Conservation (phyloP, 1,140 invertebrate genomes). For the Propsilocerus akamusi region DNA sequence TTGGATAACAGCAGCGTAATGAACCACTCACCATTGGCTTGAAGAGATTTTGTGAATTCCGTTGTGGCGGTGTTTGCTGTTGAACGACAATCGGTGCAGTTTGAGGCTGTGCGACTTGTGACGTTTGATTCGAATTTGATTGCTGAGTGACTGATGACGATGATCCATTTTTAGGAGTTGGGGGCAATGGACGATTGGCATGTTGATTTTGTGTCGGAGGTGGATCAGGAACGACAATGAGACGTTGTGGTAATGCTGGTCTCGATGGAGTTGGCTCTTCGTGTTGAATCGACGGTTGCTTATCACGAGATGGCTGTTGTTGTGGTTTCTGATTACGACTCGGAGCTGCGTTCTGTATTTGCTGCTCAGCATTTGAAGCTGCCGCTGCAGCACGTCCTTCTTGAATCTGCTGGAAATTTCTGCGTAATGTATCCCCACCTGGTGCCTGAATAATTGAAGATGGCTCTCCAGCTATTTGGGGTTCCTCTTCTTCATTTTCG, state of each 20-base stretch:
- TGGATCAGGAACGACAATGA: constrained; percentile 59
- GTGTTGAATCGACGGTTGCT: constrained; percentile 29
- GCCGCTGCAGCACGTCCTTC: constrained; percentile 48
- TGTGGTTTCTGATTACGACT: constrained; percentile 13
- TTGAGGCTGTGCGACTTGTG: constrained; percentile 24
- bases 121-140: constrained; percentile 10
- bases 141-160: constrained; percentile 5
- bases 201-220: constrained; percentile 27
- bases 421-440: constrained; percentile 75
- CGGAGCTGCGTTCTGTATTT: constrained; percentile 10
- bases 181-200: constrained; percentile 55
- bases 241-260: constrained; percentile 69
- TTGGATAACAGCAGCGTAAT: constrained; percentile 10
- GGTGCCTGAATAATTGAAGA: constrained; percentile 79
- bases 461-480: constrained; percentile 65
- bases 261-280: constrained; percentile 58
- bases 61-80: constrained; percentile 34
- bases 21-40: constrained; percentile 55
- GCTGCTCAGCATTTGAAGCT: constrained; percentile 19
- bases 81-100: too few species aligned
- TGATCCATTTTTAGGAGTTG: constrained; percentile 39
- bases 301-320: constrained; percentile 27
- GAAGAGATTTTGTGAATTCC: constrained; percentile 59
- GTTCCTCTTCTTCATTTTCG: constrained; percentile 77
- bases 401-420: constrained; percentile 95